A percentile compares a stretch with the other conserved stretches of the same genome.
These are phyloP conservation scores for Anthrax anthrax DNA, from an alignment of 2,888 invertebrate genomes.

Conservation along the genomic window DNA sequence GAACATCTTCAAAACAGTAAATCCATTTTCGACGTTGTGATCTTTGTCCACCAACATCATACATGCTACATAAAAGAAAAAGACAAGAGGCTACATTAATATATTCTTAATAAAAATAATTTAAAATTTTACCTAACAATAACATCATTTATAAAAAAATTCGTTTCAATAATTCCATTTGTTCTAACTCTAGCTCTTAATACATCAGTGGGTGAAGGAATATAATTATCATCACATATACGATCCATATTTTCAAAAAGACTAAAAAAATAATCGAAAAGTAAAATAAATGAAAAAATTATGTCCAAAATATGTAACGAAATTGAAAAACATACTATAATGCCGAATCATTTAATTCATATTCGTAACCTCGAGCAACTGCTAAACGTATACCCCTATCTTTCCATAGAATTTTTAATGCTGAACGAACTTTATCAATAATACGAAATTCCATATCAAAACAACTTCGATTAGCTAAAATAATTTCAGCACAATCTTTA, in stretches of 20 bases:
- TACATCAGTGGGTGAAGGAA: slow-evolving; percentile 48
- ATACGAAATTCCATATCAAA: slow-evolving; percentile 41
- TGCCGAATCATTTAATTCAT: slow-evolving; percentile 51
- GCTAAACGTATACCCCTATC: slow-evolving; percentile 47
- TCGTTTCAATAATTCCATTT: slow-evolving; percentile 51
- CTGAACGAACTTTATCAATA: slow-evolving; percentile 38
- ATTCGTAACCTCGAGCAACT: slow-evolving; percentile 50
- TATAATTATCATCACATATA: slow-evolving; percentile 45
- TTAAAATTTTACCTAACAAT: slow-evolving; percentile 29
- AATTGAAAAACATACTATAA: slow-evolving; percentile 41
- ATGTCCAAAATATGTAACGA: neutral
- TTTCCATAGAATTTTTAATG: slow-evolving; percentile 44
- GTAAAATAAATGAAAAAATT: neutral
- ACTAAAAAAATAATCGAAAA: slow-evolving; percentile 24
- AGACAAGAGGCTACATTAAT: too few species aligned
- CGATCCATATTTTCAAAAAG: slow-evolving; percentile 53
- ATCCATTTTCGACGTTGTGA: slow-evolving; percentile 53
- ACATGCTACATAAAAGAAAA: slow-evolving; percentile 37
- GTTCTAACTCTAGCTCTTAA: slow-evolving; percentile 47
- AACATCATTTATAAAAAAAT: slow-evolving; percentile 45
- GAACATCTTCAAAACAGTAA: slow-evolving; percentile 51
- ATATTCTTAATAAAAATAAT: too few species aligned
- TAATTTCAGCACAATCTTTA: slow-evolving; percentile 40
- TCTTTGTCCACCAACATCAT: slow-evolving; percentile 50
- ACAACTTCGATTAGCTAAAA: slow-evolving; percentile 38